Conservation (phyloP, 2,888 invertebrate genomes). For the Mesorhabditis sp. region DNA sequence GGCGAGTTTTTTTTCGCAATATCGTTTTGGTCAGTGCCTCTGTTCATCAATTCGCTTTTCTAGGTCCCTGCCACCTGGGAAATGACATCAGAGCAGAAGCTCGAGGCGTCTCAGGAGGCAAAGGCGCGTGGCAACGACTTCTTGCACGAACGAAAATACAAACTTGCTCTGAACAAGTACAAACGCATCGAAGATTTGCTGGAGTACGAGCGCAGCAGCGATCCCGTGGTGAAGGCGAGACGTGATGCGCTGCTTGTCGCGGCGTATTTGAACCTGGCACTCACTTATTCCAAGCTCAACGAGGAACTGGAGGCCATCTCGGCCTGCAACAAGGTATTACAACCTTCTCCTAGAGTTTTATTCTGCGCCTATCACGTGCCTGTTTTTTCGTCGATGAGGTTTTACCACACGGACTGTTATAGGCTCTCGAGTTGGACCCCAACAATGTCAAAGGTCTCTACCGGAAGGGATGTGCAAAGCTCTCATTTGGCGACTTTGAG, state of each 20-base stretch:
- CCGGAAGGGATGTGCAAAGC: slow-evolving; percentile 62
- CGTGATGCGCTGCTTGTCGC: slow-evolving; percentile 39
- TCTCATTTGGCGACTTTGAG: slow-evolving; percentile 70
- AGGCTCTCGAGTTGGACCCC: slow-evolving; percentile 69
- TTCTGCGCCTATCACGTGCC: not conserved
- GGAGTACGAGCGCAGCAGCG: slow-evolving; percentile 59
- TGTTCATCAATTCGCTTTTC: slow-evolving; percentile 12
- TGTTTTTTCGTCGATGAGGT: not conserved
- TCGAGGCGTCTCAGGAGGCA: slow-evolving; percentile 76
- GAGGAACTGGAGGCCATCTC: slow-evolving; percentile 62
- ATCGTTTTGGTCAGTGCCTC: not conserved
- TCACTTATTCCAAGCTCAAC: slow-evolving; percentile 58
- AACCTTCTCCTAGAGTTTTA: not conserved
- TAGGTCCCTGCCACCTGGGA: slow-evolving; percentile 78
- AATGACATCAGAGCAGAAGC: slow-evolving; percentile 74
- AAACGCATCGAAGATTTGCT: slow-evolving; percentile 72
- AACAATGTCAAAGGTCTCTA: slow-evolving; percentile 84
- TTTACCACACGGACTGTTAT: not conserved
- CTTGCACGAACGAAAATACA: slow-evolving; percentile 72
- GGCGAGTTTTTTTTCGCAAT: slow-evolving; percentile 59
- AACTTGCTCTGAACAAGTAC: slow-evolving; percentile 81
- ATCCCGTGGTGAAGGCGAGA: slow-evolving; percentile 36
- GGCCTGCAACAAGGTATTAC: slow-evolving; percentile 71
- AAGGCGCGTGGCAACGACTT: slow-evolving; percentile 88
- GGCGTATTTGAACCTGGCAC: slow-evolving; percentile 43